Evolutionary conservation across 1,140 invertebrate species (phyloP).

Genomic region (Bicyclus anynana): DNA sequence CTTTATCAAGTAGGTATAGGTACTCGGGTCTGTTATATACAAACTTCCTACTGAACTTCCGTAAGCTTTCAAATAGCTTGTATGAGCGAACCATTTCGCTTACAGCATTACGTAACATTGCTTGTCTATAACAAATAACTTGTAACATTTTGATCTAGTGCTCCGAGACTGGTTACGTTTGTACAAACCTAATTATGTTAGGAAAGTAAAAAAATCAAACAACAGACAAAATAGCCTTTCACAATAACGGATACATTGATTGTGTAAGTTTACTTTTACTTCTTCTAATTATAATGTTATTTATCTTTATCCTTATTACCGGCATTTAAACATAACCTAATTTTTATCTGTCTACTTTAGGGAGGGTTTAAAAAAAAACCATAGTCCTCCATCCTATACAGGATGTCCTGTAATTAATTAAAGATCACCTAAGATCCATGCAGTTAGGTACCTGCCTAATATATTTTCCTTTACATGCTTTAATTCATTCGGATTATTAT

Average conservation of each 20-base stretch:
- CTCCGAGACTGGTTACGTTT: background rate
- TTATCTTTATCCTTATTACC: background rate
- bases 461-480: no score
- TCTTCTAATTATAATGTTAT: background rate
- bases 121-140: background rate
- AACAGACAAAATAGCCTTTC: constrained; percentile 3
- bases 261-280: constrained; percentile 8
- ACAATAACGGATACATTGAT: constrained; percentile 6
- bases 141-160: background rate
- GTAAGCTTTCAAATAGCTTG: background rate
- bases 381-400: no score
- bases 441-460: no score
- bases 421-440: no score
- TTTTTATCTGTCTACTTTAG: no score
- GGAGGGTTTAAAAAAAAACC: no score
- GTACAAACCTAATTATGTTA: constrained; percentile 13
- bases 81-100: background rate
- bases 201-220: constrained; percentile 14
- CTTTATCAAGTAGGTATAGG: no score
- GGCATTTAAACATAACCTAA: no score
- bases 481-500: no score
- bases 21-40: no score
- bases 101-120: background rate
- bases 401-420: no score
- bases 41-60: background rate